Conservation (phyloP, 2,888 invertebrate species). For the Callinectes sapidus region DNA sequence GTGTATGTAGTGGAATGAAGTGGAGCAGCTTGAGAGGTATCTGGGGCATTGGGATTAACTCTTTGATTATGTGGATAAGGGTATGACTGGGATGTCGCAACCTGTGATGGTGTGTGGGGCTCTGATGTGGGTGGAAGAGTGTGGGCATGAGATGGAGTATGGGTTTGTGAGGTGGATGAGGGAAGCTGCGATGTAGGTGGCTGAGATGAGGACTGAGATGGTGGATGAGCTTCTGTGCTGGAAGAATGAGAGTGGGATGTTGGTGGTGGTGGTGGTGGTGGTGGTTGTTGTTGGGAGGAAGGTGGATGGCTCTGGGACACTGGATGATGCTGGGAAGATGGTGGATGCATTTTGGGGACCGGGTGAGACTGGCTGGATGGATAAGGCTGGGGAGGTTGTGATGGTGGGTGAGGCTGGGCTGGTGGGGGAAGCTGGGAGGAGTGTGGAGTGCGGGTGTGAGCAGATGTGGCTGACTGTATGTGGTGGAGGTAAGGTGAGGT, state of each 20-base stretch:
- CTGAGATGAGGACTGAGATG: neutral
- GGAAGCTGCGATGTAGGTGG: neutral
- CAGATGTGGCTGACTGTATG: conserved; percentile 8
- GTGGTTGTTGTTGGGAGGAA: conserved; percentile 19
- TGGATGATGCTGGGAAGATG: conserved; percentile 2
- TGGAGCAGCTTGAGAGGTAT: conserved; percentile 25
- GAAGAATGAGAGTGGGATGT: neutral
- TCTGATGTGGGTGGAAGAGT: neutral
- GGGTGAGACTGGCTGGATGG: conserved; percentile 4
- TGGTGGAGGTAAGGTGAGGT: conserved; percentile 36
- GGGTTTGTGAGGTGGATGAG: conserved; percentile 11
- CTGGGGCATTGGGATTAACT: neutral
- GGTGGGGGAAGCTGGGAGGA: conserved; percentile 22
- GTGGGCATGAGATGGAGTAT: conserved; percentile 7
- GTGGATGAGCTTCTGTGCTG: neutral
- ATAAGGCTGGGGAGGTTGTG: neutral
- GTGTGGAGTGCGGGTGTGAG: neutral
- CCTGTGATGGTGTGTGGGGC: neutral
- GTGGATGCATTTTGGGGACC: neutral
- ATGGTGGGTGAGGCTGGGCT: neutral
- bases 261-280: neutral
- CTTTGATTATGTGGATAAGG: neutral
- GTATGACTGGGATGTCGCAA: conserved; percentile 19
- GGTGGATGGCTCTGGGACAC: neutral
- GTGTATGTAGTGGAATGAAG: conserved; percentile 16